These are phyloP conservation scores for Epinephelus cyanopodus DNA, from an alignment of 2,113 vertebrate genomes.

Conservation along the genomic window DNA sequence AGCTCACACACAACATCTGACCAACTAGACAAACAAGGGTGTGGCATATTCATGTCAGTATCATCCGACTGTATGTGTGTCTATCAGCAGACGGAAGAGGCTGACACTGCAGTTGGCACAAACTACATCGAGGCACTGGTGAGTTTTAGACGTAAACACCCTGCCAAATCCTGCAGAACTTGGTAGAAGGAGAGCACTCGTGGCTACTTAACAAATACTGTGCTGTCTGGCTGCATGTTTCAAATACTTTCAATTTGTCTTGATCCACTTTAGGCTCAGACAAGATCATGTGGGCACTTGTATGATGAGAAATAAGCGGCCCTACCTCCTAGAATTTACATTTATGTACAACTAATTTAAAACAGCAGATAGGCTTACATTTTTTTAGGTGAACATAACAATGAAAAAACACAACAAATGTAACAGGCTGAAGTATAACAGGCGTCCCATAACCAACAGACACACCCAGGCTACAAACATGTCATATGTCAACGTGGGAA, in stretches of 20 bases:
- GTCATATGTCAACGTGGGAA: no score
- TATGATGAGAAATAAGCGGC: neutral
- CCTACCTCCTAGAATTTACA: no score
- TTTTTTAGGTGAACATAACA: no score
- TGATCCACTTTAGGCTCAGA: neutral
- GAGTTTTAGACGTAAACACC: neutral
- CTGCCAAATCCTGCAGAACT: neutral
- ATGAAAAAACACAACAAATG: no score
- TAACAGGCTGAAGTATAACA: no score
- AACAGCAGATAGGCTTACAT: no score
- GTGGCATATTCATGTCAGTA: neutral
- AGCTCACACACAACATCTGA: neutral
- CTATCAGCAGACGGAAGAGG: neutral
- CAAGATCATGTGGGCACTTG: neutral
- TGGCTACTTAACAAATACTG: neutral
- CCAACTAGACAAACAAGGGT: neutral
- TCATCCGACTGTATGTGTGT: neutral
- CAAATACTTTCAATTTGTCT: neutral
- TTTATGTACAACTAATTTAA: no score
- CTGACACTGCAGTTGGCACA: no score
- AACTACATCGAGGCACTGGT: no score
- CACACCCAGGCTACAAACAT: no score
- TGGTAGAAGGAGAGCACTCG: neutral
- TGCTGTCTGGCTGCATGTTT: neutral
- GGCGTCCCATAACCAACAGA: no score